These are phyloP conservation scores for Rhodeus uyekii DNA, from an alignment of 2,797 vertebrate species.

Conservation along the genomic window DNA sequence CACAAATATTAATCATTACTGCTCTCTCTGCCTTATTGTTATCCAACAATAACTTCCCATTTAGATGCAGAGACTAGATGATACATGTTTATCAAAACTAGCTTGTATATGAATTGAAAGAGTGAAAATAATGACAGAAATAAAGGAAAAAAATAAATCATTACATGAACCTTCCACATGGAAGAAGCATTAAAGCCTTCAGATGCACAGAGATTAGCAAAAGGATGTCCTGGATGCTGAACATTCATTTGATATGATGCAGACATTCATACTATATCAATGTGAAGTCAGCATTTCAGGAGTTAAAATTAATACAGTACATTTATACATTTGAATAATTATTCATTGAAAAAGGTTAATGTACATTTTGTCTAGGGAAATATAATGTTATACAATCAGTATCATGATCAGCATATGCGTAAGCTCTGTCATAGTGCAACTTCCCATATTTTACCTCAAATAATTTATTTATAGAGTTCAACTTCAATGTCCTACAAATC, in stretches of 20 bases:
- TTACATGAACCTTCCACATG: conserved; percentile 43
- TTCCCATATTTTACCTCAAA: not conserved
- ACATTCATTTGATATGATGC: not conserved
- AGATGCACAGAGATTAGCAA: not conserved
- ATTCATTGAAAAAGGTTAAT: not conserved
- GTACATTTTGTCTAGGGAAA: not conserved
- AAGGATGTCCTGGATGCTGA: not conserved
- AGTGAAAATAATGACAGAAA: conserved; percentile 5
- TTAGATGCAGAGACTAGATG: conserved; percentile 50
- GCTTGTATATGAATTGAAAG: conserved; percentile 57
- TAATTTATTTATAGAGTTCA: not conserved
- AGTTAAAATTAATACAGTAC: not conserved
- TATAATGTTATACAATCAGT: not conserved
- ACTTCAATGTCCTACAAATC: not conserved
- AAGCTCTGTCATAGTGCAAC: not conserved
- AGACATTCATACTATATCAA: not conserved
- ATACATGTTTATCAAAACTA: conserved; percentile 70
- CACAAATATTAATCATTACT: not conserved
- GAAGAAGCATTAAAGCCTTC: conserved; percentile 28
- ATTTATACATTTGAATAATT: not conserved
- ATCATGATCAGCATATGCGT: not conserved
- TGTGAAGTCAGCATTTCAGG: not conserved
- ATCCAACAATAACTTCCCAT: conserved; percentile 43
- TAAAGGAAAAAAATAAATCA: conserved; percentile 39
- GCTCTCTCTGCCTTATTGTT: conserved; percentile 20